These are phyloP conservation scores for Saccostrea glomerata DNA, from an alignment of 1,140 invertebrate species.

Conservation along the genomic window DNA sequence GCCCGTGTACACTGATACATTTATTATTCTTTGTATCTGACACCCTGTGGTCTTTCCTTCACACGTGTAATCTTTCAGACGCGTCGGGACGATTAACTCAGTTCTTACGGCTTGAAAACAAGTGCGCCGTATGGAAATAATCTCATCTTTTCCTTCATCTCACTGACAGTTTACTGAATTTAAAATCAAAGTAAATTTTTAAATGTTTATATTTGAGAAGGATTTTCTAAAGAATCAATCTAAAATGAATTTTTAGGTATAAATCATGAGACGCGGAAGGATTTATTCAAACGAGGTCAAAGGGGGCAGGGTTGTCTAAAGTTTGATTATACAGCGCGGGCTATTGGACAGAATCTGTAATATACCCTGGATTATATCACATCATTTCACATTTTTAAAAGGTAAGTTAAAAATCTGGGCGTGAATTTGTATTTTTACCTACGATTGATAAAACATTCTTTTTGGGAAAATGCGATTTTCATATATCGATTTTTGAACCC, in stretches of 20 bases:
- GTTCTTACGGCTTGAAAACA: not conserved
- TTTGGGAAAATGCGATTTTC: not conserved
- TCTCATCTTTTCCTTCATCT: not conserved
- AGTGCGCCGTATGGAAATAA: not conserved
- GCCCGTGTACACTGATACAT: not conserved
- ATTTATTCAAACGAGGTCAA: constrained; percentile 34
- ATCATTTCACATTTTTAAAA: not conserved
- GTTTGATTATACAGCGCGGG: constrained; percentile 6
- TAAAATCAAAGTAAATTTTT: not conserved
- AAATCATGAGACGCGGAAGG: not conserved
- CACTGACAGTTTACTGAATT: not conserved
- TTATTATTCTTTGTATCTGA: not conserved
- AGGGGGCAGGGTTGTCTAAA: constrained; percentile 11
- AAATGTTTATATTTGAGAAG: not conserved
- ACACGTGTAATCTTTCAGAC: constrained; percentile 18
- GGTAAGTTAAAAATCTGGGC: not conserved
- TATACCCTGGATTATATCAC: not conserved
- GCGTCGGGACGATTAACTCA: not conserved
- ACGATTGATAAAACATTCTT: not conserved
- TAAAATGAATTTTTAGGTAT: not conserved
- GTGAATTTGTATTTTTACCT: not conserved
- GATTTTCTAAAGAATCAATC: not conserved
- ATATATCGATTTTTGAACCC: constrained; percentile 17
- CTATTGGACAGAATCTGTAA: not conserved
- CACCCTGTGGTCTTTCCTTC: not conserved